Evolutionary conservation across 2,797 vertebrate genomes (phyloP).

Genomic region (Tenualosa ilisha): DNA sequence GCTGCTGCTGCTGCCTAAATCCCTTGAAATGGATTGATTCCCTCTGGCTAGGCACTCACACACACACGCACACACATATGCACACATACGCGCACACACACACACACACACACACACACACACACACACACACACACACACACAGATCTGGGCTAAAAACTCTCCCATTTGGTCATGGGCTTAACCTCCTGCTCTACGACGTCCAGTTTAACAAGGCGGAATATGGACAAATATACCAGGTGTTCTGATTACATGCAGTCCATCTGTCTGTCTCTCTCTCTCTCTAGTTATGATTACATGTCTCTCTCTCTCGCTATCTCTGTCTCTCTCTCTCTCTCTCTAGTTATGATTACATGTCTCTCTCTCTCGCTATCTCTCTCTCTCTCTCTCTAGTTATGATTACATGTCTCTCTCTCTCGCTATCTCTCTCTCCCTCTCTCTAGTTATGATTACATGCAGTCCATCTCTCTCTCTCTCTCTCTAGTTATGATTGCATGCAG

Average conservation of each 20-base stretch:
- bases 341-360: not conserved
- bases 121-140: no score
- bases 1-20: conserved; percentile 49
- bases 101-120: no score
- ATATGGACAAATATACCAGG: not conserved
- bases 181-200: not conserved
- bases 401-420: not conserved
- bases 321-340: not conserved
- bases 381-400: not conserved
- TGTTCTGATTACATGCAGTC: no score
- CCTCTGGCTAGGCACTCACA: not conserved
- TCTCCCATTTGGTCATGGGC: not conserved
- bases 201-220: not conserved
- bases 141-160: not conserved
- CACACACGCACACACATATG: not conserved
- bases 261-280: no score
- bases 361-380: not conserved
- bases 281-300: no score
- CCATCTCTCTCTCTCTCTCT: not conserved
- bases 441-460: no score
- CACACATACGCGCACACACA: no score
- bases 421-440: not conserved
- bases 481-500: no score
- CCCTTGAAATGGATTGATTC: conserved; percentile 52
- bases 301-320: not conserved